Base-by-base conservation (phyloP, 2,797 vertebrate species). In the Xiphophorus birchmanni region DNA sequence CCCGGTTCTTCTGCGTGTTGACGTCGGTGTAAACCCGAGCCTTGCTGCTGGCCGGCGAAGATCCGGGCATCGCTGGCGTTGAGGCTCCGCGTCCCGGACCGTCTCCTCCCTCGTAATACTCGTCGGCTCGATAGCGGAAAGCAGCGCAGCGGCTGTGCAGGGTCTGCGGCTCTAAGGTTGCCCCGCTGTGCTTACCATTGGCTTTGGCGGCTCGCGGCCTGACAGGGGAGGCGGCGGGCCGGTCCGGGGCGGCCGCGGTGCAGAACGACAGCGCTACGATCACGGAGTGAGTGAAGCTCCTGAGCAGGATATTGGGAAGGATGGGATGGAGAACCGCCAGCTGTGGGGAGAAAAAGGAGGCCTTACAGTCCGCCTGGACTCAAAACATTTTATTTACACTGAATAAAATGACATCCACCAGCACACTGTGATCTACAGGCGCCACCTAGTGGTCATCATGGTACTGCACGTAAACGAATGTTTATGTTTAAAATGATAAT, bases 1-100 rank as follows among this genome's bases (percentile, higher is more conserved):
- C 98, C 92, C 97, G 95, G 96, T 97, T 98, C 95, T 98, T 97
- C 95, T 97, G 96, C 94, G 97, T 98, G 97, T 99, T 99, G 94
- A 98, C 97, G 87, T 99, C 98, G 93, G 97, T 97, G 95, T 99
- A 99, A 87, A 99, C 97, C 95, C 97, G 97, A 95, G 98, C 97
- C 95, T 97, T 97, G 96, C 98, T 99, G 95, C 97, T 97, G 92
- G 97, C 97, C 92, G 94, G 92, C 45, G 97, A 97, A 91, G 97
- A 97, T 94, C 97, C 98, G 93, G 98, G 98, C 98, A 98, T 99
- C 91, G 96, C 97, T 95, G 90, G 93, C 92, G 92, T 90, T 84
- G 94, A 92, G 93, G 93, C 92, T 91, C 91, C 89, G 87, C 80
- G 89, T 86, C 80, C 88, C 79, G 89, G 91, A 83, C 87, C 84